Evolutionary conservation across 2,113 vertebrate species (phyloP).

Genomic region (Hyla sarda): DNA sequence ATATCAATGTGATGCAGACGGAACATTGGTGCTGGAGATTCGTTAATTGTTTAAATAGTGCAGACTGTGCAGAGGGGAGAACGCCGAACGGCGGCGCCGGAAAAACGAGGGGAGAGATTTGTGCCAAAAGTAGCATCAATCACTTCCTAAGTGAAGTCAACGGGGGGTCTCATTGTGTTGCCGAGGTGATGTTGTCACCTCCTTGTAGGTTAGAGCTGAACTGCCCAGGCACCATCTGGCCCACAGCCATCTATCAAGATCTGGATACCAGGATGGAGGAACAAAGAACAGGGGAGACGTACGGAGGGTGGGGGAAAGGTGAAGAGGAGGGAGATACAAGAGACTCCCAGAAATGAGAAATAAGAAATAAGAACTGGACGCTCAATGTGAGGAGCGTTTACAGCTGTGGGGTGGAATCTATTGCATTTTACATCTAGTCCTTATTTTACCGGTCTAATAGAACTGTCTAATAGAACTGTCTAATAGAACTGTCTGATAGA

Average conservation of each 20-base stretch:
- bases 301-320: constrained; percentile 28
- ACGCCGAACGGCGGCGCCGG: not conserved
- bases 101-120: constrained; percentile 37
- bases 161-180: constrained; percentile 54
- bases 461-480: no score
- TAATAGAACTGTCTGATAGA: no score
- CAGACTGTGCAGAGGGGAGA: constrained; percentile 29
- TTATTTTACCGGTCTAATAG: no score
- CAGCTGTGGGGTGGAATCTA: no score
- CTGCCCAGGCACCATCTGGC: constrained; percentile 57
- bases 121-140: constrained; percentile 57
- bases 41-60: constrained; percentile 54
- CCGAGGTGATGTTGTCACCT: constrained; percentile 42
- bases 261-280: constrained; percentile 27
- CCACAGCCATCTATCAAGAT: constrained; percentile 50
- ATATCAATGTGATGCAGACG: constrained; percentile 27
- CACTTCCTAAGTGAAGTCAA: constrained; percentile 54
- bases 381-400: no score
- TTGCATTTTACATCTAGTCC: no score
- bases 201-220: constrained; percentile 56
- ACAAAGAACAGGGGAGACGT: constrained; percentile 21
- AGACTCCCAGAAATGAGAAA: constrained; percentile 21
- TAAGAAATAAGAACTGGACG: not conserved
- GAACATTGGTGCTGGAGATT: constrained; percentile 25
- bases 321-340: constrained; percentile 2